Conservation (phyloP, 1,140 invertebrate species). For the Branchinecta lynchi region DNA sequence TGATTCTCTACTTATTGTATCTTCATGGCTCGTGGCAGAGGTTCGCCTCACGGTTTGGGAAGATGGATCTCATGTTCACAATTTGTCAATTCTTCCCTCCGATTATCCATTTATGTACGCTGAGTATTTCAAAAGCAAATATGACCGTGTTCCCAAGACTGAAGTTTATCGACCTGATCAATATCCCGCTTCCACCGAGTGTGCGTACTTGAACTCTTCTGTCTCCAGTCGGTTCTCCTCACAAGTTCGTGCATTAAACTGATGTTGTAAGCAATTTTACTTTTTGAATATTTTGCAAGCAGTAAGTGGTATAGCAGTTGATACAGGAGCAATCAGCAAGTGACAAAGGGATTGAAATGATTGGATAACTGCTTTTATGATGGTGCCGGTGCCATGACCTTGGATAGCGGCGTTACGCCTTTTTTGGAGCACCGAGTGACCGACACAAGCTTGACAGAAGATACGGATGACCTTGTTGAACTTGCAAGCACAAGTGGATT, state of each 20-base stretch:
- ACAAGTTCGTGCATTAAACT: slow-evolving; percentile 7
- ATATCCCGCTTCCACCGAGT: background rate
- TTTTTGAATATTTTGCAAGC: background rate
- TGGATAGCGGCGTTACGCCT: slow-evolving; percentile 2
- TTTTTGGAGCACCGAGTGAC: background rate
- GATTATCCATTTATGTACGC: no score
- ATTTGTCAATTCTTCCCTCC: no score
- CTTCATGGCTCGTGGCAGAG: no score
- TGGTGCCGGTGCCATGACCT: background rate
- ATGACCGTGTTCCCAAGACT: no score
- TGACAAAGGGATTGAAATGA: no score
- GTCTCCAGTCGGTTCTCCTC: background rate
- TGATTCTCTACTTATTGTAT: no score
- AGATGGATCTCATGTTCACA: no score
- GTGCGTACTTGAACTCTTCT: background rate
- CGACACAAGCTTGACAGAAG: background rate
- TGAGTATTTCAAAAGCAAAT: no score
- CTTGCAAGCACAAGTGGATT: slow-evolving; percentile 2
- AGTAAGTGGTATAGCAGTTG: no score
- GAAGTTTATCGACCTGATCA: background rate
- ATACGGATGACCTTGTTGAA: slow-evolving; percentile 9
- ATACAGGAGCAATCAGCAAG: no score
- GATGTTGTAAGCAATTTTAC: slow-evolving; percentile 4
- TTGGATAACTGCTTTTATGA: no score
- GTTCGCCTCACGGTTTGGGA: no score